These are phyloP conservation scores for Eleutherodactylus coqui DNA, from an alignment of 2,797 vertebrate genomes.

Conservation along the genomic window DNA sequence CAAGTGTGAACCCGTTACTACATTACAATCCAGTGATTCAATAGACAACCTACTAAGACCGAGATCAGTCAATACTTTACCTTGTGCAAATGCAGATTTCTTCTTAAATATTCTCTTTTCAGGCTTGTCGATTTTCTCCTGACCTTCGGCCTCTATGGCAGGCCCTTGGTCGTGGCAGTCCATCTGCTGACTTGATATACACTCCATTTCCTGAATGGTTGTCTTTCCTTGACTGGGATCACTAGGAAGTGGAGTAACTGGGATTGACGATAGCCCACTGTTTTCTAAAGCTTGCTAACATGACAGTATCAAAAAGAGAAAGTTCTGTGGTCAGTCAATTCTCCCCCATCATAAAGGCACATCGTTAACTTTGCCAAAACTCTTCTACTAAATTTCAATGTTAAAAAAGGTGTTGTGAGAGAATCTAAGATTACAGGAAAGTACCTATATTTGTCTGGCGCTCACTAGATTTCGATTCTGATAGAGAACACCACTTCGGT, in stretches of 20 bases:
- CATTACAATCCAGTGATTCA: background rate
- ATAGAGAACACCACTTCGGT: background rate
- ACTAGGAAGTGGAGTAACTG: slow-evolving; percentile 82
- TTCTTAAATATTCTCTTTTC: slow-evolving; percentile 92
- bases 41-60: background rate
- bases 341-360: background rate
- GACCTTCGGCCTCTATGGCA: slow-evolving; percentile 73
- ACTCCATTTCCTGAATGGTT: slow-evolving; percentile 67
- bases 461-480: too few species aligned
- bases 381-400: background rate
- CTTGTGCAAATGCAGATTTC: slow-evolving; percentile 87
- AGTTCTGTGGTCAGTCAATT: background rate
- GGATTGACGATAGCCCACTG: slow-evolving; percentile 93
- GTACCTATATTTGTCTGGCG: too few species aligned
- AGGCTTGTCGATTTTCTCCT: slow-evolving; percentile 83
- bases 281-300: slow-evolving; percentile 98
- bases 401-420: background rate
- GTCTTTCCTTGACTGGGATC: slow-evolving; percentile 74
- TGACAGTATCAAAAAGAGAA: slow-evolving; percentile 67
- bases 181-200: slow-evolving; percentile 70
- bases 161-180: slow-evolving; percentile 74
- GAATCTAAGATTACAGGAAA: background rate
- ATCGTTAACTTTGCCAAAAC: background rate
- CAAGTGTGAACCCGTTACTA: background rate
- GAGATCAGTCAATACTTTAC: slow-evolving; percentile 68